Base-by-base conservation (phyloP, 2,797 vertebrate species). In the Parauchenoglanis punctatus region DNA sequence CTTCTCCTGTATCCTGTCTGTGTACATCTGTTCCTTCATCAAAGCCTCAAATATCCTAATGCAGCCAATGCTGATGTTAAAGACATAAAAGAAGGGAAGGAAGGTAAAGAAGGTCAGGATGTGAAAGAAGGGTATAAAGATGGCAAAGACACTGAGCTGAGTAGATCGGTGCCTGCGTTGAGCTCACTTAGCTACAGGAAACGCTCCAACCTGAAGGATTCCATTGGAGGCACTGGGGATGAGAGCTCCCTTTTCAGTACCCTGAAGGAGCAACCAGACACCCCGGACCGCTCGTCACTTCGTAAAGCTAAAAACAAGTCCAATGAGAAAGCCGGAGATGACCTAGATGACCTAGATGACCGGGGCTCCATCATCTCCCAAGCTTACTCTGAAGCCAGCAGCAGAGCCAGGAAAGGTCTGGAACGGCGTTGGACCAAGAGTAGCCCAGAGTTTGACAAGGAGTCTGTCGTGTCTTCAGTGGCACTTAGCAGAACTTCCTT, bases 131-230 rank as follows among this genome's bases (percentile, higher is more conserved):
- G 90, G 77, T 87, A 81, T 75, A 96, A 95, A 90, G 97, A 97
- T 13, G 94, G 91, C 72, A 96, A 96, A 86, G 97, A 97, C 86
- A 83, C 89, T 6, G 97, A 98, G 81, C 97, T 95, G 90, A 93
- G 70, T 92, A 95, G 97, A 86, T 96, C 98, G 0, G 91, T 95
- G 89, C 99, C 98, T 0, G 97, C 95, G 84, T 95, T 97, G 95
- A 99, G 98, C 92, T 97, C 97, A 35, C 96, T 99, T 56, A 99
- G 99, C 95, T 99, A 99, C 93, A 96, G 99, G 92, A 99, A 97
- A 90, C 96, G 99, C 17, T 95, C 95, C 23, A 94, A 96, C 91
- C 93, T 98, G 80, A 99, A 99, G 93, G 98, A 98, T 90, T 98
- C 98, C 89, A 97, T 98, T 40, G 97, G 97, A 1, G 98, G 98